Percentiles rank a stretch among this genome's conserved stretches.
Evolutionary conservation across 2,888 invertebrate species (phyloP).

Genomic region (Ormyrus pomaceus): DNA sequence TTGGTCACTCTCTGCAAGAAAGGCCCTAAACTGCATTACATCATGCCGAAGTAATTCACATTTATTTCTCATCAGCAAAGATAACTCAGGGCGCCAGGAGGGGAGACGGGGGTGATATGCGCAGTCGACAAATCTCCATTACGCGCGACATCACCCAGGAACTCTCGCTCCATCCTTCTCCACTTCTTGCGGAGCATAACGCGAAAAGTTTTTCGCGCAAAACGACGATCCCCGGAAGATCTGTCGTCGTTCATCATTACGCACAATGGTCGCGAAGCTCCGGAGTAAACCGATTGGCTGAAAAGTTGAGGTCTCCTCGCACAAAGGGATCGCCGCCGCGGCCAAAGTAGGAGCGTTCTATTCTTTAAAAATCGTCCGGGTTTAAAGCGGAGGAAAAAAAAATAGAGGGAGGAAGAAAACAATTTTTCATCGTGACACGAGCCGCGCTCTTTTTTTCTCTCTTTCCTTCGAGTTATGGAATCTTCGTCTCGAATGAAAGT

Average conservation of each 20-base stretch:
- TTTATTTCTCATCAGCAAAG: constrained; percentile 51
- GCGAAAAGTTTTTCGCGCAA: constrained; percentile 23
- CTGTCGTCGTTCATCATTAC: constrained; percentile 44
- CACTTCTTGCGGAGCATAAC: constrained; percentile 4
- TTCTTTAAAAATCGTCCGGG: constrained; percentile 25
- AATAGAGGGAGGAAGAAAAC: background rate
- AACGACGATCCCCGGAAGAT: background rate
- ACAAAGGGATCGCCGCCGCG: background rate
- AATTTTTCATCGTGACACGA: constrained; percentile 33
- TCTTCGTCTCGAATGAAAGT: constrained; percentile 36
- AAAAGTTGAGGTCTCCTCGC: constrained; percentile 19
- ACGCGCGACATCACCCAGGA: background rate
- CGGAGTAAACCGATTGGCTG: constrained; percentile 21
- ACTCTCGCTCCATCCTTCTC: background rate
- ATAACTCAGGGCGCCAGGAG: constrained; percentile 11
- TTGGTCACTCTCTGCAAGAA: background rate
- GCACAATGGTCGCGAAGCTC: constrained; percentile 29
- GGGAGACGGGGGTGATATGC: background rate
- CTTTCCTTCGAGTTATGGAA: background rate
- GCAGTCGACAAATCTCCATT: constrained; percentile 42
- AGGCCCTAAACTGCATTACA: constrained; percentile 3
- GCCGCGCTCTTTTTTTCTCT: background rate
- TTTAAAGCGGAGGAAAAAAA: background rate
- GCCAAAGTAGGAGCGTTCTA: background rate
- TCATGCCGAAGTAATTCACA: constrained; percentile 44